phyloP scores from a whole-genome alignment of 2,797 vertebrate species.

The Streptopelia turtur region DNA sequence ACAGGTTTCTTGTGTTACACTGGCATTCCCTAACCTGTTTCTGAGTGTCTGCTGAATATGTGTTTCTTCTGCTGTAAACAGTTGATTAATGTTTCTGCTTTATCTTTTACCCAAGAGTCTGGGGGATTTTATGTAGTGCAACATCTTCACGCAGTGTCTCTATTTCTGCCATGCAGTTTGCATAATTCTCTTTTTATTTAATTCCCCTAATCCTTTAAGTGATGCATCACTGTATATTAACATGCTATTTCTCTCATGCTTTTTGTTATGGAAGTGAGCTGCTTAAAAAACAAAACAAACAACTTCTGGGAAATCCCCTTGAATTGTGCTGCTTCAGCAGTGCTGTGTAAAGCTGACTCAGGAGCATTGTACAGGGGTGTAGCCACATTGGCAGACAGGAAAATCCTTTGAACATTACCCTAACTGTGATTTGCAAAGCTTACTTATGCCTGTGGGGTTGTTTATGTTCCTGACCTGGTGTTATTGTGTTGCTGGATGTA shows the following conservation, averaged over 20 bases:
- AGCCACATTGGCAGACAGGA: rapidly evolving
- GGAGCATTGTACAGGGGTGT: neutral
- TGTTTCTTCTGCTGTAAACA: neutral
- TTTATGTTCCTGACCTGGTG: neutral
- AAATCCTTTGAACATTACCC: rapidly evolving
- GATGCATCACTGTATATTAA: neutral
- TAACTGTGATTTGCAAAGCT: neutral
- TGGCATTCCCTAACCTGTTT: neutral
- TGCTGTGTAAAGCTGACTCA: neutral
- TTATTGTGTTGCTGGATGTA: neutral
- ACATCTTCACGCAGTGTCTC: neutral
- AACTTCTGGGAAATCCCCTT: neutral
- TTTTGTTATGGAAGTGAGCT: conserved; percentile 6
- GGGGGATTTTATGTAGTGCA: neutral
- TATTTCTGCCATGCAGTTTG: neutral
- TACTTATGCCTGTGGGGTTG: neutral
- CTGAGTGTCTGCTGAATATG: neutral
- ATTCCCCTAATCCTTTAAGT: conserved; percentile 22
- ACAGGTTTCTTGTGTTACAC: neutral
- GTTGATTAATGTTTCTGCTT: neutral
- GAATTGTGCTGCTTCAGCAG: neutral
- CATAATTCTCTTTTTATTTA: conserved; percentile 16
- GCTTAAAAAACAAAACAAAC: neutral
- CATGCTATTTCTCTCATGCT: neutral
- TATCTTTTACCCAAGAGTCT: neutral